Evolutionary conservation across 2,797 vertebrate species (phyloP), one percentile per base, ranked within the genome.

Genomic region (Sebastes vulpes): DNA sequence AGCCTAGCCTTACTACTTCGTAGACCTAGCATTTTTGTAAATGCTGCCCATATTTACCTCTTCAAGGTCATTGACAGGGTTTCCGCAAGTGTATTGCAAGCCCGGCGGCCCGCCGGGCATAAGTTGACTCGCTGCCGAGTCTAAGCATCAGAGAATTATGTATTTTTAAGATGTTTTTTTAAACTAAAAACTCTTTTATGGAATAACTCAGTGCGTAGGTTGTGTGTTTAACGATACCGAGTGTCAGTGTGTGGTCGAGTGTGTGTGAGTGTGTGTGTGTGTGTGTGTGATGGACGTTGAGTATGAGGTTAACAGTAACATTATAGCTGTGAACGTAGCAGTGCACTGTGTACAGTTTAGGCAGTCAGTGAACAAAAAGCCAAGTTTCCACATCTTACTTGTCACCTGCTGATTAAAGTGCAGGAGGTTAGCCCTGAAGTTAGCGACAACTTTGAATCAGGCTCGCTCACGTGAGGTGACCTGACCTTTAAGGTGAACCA

Each of bases 21-120:
- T n/a, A 54, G 38, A 75, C 68, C 58, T 2, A 54, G 71, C 65
- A 72, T 72, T 81, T 46, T 60, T 38, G 9, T 50, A 73, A 67
- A 73, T 80, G 68, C 69, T 57, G 48, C 68, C 31, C 29, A 54
- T 11, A 21, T 64, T 21, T 35, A 71, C 9, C 48, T 54, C 35
- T 61, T 71, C 8, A 77, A 70, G 26, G 79, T 64, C 21, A 61
- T 21, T 63, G 21, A 50, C 46, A 50, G 46, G 46, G 46, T 50
- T 50, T 50, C 46, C 46, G 46, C 46, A 50, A 50, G 46, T 50
- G 46, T 50, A 50, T n/a, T 20, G 46, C 46, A 50, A 50, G 46
- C 46, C 46, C 46, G 18, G 8, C 46, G 46, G 46, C 46, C 46
- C 18, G 7, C 46, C 18, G 3, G 18, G 18, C 12, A 9, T 50